These are phyloP conservation scores for Nemurella pictetii DNA, from an alignment of 2,888 invertebrate species.

Conservation along the genomic window DNA sequence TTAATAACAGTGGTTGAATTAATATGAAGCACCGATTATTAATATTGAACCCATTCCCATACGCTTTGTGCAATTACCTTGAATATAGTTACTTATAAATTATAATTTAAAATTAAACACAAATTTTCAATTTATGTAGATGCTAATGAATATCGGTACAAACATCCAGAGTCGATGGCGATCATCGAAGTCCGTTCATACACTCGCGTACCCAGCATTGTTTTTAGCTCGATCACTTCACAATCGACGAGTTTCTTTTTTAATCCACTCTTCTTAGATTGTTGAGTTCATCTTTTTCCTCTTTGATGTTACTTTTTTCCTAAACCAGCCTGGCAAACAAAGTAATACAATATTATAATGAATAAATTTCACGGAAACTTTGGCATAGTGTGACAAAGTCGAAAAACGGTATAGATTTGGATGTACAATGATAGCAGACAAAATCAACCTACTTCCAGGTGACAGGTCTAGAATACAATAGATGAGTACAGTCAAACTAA, in stretches of 20 bases:
- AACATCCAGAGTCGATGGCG: not conserved
- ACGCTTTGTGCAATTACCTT: conserved; percentile 24
- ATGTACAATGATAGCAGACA: too few relatives aligned
- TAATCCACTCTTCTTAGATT: not conserved
- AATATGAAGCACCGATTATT: conserved; percentile 32
- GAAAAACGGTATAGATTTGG: too few relatives aligned
- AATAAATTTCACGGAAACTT: too few relatives aligned
- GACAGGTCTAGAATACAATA: too few relatives aligned
- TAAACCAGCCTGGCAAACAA: conserved; percentile 43
- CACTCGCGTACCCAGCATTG: not conserved
- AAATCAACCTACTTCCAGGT: too few relatives aligned
- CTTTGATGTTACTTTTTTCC: conserved; percentile 40
- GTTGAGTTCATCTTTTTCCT: conserved; percentile 23
- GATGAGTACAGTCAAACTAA: too few relatives aligned
- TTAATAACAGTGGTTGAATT: conserved; percentile 12
- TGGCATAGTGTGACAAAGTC: too few relatives aligned
- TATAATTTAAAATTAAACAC: conserved; percentile 7
- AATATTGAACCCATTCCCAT: conserved; percentile 27
- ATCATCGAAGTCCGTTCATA: not conserved
- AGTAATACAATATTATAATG: too few relatives aligned
- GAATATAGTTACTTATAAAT: not conserved
- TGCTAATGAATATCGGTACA: not conserved
- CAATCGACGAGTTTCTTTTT: not conserved
- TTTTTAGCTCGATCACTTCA: not conserved
- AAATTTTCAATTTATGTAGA: conserved; percentile 5